Conservation (phyloP, 2,888 invertebrate species). For the Drosophila longiperda region DNA sequence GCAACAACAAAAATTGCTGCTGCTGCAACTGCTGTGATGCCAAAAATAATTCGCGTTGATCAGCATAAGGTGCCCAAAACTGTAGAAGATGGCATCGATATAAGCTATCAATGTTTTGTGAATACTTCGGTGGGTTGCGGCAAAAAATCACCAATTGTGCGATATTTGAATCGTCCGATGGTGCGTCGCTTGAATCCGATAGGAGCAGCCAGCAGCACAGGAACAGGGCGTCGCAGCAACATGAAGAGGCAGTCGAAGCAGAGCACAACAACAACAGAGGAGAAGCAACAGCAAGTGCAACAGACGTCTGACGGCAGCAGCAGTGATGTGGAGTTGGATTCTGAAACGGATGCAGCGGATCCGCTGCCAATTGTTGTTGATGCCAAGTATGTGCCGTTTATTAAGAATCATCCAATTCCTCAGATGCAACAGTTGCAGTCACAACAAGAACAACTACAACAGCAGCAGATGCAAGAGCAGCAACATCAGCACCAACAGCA, state of each 20-base stretch:
- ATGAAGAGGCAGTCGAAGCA: constrained; percentile 14
- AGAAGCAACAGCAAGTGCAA: not conserved
- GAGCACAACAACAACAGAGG: constrained; percentile 1
- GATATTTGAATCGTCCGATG: constrained; percentile 71
- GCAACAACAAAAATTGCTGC: not conserved
- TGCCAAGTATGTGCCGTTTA: constrained; percentile 51
- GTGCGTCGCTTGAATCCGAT: constrained; percentile 49
- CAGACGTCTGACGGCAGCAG: not conserved
- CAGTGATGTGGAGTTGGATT: constrained; percentile 5
- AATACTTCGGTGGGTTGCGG: constrained; percentile 56
- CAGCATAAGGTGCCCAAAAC: constrained; percentile 69
- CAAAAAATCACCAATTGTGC: constrained; percentile 51
- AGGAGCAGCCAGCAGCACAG: not conserved
- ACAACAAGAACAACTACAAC: constrained; percentile 1
- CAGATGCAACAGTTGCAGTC: not conserved
- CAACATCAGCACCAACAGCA: not conserved
- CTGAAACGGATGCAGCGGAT: not conserved
- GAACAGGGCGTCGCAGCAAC: constrained; percentile 19
- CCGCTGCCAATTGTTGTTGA: constrained; percentile 55
- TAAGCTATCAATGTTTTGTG: constrained; percentile 69
- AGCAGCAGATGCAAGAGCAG: not conserved
- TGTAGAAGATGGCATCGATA: constrained; percentile 66
- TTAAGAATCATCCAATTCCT: constrained; percentile 42
- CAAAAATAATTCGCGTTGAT: constrained; percentile 51
- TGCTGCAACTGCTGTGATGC: constrained; percentile 3